Conservation (phyloP, 2,113 vertebrate genomes). For the Nothocercus julius region DNA sequence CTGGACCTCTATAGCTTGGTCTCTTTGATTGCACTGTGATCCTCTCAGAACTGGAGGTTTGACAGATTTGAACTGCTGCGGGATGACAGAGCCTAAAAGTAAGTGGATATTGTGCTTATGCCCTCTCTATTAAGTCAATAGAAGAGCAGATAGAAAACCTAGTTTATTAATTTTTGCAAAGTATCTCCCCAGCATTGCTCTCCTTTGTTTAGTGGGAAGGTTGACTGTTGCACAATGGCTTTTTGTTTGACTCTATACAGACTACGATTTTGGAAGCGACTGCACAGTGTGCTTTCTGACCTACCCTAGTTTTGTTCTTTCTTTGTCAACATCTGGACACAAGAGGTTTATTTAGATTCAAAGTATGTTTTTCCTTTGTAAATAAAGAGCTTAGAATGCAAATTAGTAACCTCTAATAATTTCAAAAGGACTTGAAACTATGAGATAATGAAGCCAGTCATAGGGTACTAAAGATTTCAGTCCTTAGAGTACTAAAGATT, state of each 20-base stretch:
- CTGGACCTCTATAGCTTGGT: not conserved
- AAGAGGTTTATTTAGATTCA: not conserved
- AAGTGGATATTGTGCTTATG: not conserved
- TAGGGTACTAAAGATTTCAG: not conserved
- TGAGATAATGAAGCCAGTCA: not conserved
- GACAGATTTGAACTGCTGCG: not conserved
- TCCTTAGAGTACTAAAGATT: not conserved
- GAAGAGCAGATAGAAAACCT: not conserved
- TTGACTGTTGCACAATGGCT: not conserved
- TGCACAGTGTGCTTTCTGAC: not conserved
- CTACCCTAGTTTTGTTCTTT: not conserved
- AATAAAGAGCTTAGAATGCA: not conserved
- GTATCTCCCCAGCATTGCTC: not conserved
- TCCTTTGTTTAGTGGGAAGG: not conserved
- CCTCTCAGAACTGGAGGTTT: not conserved
- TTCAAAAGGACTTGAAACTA: not conserved
- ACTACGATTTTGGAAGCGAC: not conserved
- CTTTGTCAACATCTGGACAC: not conserved
- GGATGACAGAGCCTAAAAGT: not conserved
- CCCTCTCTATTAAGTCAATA: not conserved
- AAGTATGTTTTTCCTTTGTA: not conserved
- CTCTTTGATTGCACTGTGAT: not conserved
- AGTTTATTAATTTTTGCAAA: not conserved
- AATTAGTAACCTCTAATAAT: not conserved
- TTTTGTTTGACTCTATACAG: not conserved